These are phyloP conservation scores for Diachasma alloeum DNA, from an alignment of 1,140 invertebrate species.

Conservation along the genomic window DNA sequence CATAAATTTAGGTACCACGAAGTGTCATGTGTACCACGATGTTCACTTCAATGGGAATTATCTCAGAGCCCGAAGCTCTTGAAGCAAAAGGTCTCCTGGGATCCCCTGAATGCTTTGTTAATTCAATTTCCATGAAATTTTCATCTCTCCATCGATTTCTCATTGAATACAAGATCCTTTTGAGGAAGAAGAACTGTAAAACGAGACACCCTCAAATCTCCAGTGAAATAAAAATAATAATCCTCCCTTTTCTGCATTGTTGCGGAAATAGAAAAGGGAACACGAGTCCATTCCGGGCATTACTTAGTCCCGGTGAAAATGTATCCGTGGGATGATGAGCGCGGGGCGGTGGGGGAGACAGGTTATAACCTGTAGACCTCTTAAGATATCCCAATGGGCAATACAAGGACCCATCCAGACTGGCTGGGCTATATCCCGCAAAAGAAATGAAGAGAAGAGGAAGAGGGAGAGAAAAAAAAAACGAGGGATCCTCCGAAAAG, in stretches of 20 bases:
- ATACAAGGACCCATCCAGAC: constrained; percentile 3
- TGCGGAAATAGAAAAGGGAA: constrained; percentile 21
- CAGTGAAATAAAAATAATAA: constrained; percentile 3
- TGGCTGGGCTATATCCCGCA: background rate
- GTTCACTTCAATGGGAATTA: background rate
- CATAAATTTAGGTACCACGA: too few relatives aligned
- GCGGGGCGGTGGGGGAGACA: background rate
- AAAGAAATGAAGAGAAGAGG: constrained; percentile 5
- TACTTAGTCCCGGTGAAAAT: background rate
- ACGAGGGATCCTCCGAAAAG: constrained; percentile 35
- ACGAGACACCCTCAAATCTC: background rate
- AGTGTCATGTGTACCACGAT: background rate
- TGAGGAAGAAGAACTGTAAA: background rate
- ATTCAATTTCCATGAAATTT: background rate
- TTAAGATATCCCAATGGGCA: background rate
- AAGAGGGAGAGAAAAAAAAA: constrained; percentile 10
- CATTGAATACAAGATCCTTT: background rate
- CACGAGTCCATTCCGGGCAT: background rate
- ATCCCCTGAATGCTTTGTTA: background rate
- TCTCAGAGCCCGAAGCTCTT: background rate
- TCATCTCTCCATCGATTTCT: background rate
- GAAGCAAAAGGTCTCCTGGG: background rate
- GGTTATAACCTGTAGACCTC: constrained; percentile 5
- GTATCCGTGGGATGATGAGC: background rate
- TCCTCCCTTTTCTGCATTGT: constrained; percentile 11